Conservation (phyloP, 2,113 vertebrate species). For the Pomatorhinus ruficollis region DNA sequence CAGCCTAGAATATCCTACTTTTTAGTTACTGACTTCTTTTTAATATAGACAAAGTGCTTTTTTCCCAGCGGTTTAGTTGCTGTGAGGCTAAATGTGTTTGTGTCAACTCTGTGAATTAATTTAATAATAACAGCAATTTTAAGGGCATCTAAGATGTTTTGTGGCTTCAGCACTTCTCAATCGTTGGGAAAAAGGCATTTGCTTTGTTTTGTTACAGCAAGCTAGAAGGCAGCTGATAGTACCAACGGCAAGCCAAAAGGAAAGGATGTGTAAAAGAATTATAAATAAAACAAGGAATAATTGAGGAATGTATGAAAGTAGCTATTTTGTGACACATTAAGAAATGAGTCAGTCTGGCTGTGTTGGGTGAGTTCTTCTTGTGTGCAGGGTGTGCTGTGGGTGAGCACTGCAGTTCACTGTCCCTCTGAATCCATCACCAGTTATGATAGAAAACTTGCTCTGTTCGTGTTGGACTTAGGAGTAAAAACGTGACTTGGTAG, state of each 20-base stretch:
- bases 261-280: not conserved
- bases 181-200: not conserved
- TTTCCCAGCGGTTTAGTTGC: not conserved
- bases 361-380: not conserved
- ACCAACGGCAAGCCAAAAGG: not conserved
- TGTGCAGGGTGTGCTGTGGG: not conserved
- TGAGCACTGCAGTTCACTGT: not conserved
- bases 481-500: not conserved
- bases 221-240: not conserved
- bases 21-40: not conserved
- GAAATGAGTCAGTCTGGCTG: not conserved
- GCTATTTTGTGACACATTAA: not conserved
- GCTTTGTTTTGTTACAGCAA: not conserved
- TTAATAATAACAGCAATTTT: not conserved
- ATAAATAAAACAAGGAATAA: not conserved
- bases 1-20: not conserved
- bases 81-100: not conserved
- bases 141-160: not conserved
- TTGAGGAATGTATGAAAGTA: not conserved
- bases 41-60: not conserved
- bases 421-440: not conserved
- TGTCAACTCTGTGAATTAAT: not conserved
- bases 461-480: not conserved
- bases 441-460: fast-evolving
- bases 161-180: not conserved